A percentile compares a stretch with the other conserved stretches of the same genome.
Conservation (phyloP, 2,888 invertebrate species). For the Pyrochroa serraticornis region DNA sequence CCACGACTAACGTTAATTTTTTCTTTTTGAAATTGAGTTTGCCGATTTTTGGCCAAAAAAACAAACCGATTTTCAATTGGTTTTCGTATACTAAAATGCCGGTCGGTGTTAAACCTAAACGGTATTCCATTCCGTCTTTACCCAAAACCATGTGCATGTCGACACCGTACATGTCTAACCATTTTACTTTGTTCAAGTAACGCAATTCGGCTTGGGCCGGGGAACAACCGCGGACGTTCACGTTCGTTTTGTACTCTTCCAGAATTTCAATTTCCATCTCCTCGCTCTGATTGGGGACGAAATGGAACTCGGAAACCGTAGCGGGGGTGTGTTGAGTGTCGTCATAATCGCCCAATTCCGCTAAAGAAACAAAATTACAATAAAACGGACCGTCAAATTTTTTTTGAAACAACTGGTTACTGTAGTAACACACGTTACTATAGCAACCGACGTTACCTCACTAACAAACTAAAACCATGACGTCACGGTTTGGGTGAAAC, state of each 20-base stretch:
- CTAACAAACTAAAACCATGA: too few species aligned
- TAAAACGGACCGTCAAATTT: not conserved
- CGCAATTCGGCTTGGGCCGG: conserved; percentile 96
- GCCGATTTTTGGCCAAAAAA: conserved; percentile 99
- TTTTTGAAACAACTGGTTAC: too few species aligned
- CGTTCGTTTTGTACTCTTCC: conserved; percentile 77
- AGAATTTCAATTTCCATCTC: conserved; percentile 94
- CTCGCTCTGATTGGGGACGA: conserved; percentile 95
- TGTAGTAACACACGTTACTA: too few species aligned
- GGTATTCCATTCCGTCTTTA: conserved; percentile 96
- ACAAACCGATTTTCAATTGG: conserved; percentile 92
- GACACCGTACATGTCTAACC: conserved; percentile 98
- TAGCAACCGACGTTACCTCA: too few species aligned
- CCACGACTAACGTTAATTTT: conserved; percentile 94
- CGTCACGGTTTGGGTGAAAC: not conserved
- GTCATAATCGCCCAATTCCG: conserved; percentile 98
- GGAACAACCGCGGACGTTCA: conserved; percentile 79
- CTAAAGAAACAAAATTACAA: conserved; percentile 59
- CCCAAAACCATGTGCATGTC: conserved; percentile 98
- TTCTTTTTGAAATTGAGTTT: conserved; percentile 98
- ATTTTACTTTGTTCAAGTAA: conserved; percentile 91
- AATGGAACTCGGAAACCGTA: conserved; percentile 96
- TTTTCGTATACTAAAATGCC: conserved; percentile 98
- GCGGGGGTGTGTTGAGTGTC: conserved; percentile 90
- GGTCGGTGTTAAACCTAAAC: conserved; percentile 95